Conservation (phyloP, 2,797 vertebrate species). For the Sebastes hubbsi region DNA sequence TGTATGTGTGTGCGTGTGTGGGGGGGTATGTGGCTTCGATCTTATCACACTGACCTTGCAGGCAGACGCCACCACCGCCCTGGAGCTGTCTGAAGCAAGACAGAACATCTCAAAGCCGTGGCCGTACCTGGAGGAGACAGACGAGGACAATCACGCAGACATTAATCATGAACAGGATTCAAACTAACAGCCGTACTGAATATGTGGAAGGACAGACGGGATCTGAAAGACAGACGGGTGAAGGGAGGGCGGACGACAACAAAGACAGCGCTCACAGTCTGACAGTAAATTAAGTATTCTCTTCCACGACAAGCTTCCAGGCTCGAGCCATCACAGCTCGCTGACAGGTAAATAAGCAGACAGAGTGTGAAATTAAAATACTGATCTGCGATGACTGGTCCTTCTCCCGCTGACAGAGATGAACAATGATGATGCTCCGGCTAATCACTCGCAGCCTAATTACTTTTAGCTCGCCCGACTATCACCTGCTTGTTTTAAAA, state of each 20-base stretch:
- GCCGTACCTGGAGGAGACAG: conserved; percentile 88
- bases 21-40: not conserved
- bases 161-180: conserved; percentile 9
- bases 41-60: conserved; percentile 89
- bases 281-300: conserved; percentile 40
- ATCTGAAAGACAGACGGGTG: conserved; percentile 10
- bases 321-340: not conserved
- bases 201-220: conserved; percentile 13
- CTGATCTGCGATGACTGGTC: conserved; percentile 46
- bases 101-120: conserved; percentile 99
- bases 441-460: conserved; percentile 65
- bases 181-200: not conserved
- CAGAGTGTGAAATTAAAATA: conserved; percentile 59
- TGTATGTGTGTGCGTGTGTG: too few relatives aligned
- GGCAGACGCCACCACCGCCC: conserved; percentile 91
- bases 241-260: not conserved
- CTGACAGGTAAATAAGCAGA: conserved; percentile 63
- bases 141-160: conserved; percentile 4
- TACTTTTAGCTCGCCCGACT: conserved; percentile 50
- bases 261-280: not conserved
- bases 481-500: conserved; percentile 53
- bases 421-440: conserved; percentile 44
- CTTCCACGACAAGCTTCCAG: conserved; percentile 24
- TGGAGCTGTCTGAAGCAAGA: conserved; percentile 88
- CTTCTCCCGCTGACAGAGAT: conserved; percentile 48